Conservation (phyloP, 2,888 invertebrate genomes). For the Andrena marginata region DNA sequence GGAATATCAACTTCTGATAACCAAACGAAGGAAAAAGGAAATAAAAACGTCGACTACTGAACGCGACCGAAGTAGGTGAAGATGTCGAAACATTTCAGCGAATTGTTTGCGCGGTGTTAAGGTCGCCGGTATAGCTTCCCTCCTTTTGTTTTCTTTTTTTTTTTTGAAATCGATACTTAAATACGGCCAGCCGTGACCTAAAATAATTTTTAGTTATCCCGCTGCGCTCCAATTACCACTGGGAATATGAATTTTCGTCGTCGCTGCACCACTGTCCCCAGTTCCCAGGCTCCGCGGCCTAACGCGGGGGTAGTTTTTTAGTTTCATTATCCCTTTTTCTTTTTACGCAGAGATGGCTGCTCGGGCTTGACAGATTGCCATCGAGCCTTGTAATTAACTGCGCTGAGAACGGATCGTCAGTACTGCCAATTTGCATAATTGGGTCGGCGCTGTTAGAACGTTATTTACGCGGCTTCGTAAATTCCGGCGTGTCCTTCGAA, state of each 20-base stretch:
- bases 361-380: constrained; percentile 61
- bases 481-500: constrained; percentile 25
- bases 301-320: neutral
- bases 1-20: constrained; percentile 22
- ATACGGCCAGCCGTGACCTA: constrained; percentile 34
- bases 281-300: neutral
- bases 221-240: constrained; percentile 44
- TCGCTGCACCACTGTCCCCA: constrained; percentile 1
- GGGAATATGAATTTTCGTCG: neutral
- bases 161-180: constrained; percentile 42
- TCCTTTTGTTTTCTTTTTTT: neutral
- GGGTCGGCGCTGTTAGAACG: constrained; percentile 65
- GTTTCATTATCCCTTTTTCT: neutral
- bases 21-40: neutral
- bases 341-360: neutral
- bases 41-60: neutral
- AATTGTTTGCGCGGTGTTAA: constrained; percentile 34
- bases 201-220: constrained; percentile 43
- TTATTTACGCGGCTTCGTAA: constrained; percentile 58
- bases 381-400: constrained; percentile 63
- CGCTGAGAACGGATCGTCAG: constrained; percentile 52
- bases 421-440: constrained; percentile 72
- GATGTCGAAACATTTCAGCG: constrained; percentile 36
- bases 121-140: constrained; percentile 6
- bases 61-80: constrained; percentile 27